Evolutionary conservation across 2,888 invertebrate genomes (phyloP).

Genomic region (Axea sp.): DNA sequence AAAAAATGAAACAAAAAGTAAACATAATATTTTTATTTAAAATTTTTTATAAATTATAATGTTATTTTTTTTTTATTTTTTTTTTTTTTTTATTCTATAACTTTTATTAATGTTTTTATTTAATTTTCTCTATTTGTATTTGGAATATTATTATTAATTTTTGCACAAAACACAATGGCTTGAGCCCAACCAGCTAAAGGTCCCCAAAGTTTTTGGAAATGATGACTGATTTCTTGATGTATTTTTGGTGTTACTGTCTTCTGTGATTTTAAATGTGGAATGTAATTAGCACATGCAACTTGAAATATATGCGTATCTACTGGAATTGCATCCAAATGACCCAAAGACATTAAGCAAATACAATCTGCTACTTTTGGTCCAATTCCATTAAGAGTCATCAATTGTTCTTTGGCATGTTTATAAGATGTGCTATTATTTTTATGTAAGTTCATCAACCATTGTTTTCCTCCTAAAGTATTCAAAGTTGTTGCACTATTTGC

Average conservation of each 20-base stretch:
- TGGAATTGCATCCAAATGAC: conserved; percentile 92
- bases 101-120: too few relatives aligned
- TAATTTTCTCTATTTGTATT: too few relatives aligned
- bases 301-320: conserved; percentile 98
- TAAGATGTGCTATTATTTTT: conserved; percentile 83
- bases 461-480: conserved; percentile 83
- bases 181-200: conserved; percentile 97
- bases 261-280: conserved; percentile 86
- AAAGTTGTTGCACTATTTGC: conserved; percentile 87
- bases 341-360: conserved; percentile 97
- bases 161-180: conserved; percentile 84
- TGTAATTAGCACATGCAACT: conserved; percentile 89
- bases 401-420: conserved; percentile 85
- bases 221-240: conserved; percentile 91
- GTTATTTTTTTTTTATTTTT: too few relatives aligned
- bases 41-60: too few relatives aligned
- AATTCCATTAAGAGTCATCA: conserved; percentile 91
- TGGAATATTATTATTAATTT: conserved; percentile 68
- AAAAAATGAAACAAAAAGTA: too few relatives aligned
- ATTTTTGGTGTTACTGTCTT: conserved; percentile 90
- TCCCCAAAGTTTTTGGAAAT: conserved; percentile 90
- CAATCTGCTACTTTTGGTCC: conserved; percentile 99
- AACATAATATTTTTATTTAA: too few relatives aligned
- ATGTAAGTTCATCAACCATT: conserved; percentile 86
- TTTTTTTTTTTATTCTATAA: too few relatives aligned